Evolutionary conservation across 2,797 vertebrate genomes (phyloP).

Genomic region (Mormyrops attenuatus): DNA sequence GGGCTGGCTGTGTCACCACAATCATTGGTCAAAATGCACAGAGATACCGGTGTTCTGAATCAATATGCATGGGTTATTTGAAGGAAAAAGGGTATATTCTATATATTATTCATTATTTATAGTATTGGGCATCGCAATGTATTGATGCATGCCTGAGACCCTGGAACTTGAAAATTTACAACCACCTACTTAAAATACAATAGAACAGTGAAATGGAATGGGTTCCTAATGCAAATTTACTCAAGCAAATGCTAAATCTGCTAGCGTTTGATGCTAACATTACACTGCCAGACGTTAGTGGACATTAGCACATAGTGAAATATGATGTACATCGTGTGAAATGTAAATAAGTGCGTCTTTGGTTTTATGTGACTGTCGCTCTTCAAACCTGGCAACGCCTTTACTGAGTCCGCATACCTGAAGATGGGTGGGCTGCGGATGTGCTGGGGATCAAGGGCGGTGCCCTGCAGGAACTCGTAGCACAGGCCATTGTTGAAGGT

Average conservation of each 20-base stretch:
- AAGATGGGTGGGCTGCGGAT: slow-evolving; percentile 80
- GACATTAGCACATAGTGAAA: neutral
- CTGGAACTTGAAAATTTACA: neutral
- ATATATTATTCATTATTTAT: neutral
- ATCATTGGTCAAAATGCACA: neutral
- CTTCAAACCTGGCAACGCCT: neutral
- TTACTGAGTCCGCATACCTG: slow-evolving; percentile 59
- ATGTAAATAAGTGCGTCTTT: neutral
- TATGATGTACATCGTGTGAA: neutral
- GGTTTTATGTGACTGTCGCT: neutral
- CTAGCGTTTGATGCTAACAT: neutral
- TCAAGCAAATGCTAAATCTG: neutral
- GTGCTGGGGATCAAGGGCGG: slow-evolving; percentile 82
- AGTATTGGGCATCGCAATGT: neutral
- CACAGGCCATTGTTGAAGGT: slow-evolving; percentile 96
- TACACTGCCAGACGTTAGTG: neutral
- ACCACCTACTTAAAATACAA: neutral
- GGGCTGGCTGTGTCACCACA: neutral
- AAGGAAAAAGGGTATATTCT: neutral
- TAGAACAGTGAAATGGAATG: neutral
- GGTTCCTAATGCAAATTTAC: neutral
- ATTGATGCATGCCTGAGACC: neutral
- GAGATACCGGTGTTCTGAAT: neutral
- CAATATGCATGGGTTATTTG: neutral
- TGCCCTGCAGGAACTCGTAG: slow-evolving; percentile 91